Evolutionary conservation across 37 sponge, comb jelly and placozoan species (phyloP), one percentile per base, ranked within the genome.

Genomic region (Aplysina aerophoba): DNA sequence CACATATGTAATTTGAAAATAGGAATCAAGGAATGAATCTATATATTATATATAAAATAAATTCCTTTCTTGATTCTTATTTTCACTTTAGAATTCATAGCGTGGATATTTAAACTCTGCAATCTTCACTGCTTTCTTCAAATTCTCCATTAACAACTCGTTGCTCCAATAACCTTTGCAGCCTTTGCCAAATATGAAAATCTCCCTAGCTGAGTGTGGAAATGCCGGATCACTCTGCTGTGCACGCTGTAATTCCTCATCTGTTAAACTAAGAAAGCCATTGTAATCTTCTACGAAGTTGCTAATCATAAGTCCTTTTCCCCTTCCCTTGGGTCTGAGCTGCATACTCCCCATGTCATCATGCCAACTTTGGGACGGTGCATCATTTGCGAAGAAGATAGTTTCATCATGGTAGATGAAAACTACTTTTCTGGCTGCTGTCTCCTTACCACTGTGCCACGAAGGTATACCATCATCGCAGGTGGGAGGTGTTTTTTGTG

Each of bases 21-120:
- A n/a, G n/a, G n/a, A n/a, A n/a, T n/a, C n/a, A n/a, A n/a, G n/a
- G n/a, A n/a, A n/a, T n/a, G n/a, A n/a, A n/a, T n/a, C n/a, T n/a
- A n/a, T n/a, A n/a, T n/a, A n/a, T n/a, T n/a, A n/a, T n/a, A n/a
- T n/a, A n/a, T n/a, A n/a, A n/a, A n/a, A n/a, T n/a, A n/a, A n/a
- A n/a, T n/a, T n/a, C n/a, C n/a, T n/a, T n/a, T n/a, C n/a, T n/a
- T n/a, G n/a, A n/a, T n/a, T n/a, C n/a, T n/a, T n/a, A n/a, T n/a
- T n/a, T n/a, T n/a, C n/a, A n/a, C n/a, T n/a, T n/a, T n/a, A n/a
- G n/a, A n/a, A n/a, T n/a, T n/a, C n/a, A n/a, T n/a, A n/a, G n/a
- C n/a, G n/a, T 60, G 79, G 86, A 57, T 86, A 86, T 53, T 78
- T 86, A 44, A 79, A 69, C 20, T 33, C 44, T 37, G 66, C 86